These are phyloP conservation scores for Venturia canescens DNA, from an alignment of 1,140 invertebrate species.

Conservation along the genomic window DNA sequence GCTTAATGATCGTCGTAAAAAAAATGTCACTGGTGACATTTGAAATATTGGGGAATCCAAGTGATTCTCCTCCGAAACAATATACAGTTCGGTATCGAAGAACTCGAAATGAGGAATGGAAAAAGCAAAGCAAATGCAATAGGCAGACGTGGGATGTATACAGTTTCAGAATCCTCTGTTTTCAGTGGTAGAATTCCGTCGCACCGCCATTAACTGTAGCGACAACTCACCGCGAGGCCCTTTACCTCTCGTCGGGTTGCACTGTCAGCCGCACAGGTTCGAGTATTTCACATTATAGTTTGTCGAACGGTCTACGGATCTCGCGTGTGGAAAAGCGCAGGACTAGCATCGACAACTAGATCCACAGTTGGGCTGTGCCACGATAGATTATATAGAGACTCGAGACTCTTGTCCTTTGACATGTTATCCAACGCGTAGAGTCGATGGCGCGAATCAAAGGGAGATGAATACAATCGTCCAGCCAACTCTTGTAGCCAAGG, in stretches of 20 bases:
- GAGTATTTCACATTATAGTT: conserved; percentile 48
- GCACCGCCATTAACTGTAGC: conserved; percentile 1
- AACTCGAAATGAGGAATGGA: neutral
- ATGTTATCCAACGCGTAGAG: conserved; percentile 1
- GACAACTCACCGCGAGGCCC: neutral
- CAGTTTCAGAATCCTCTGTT: conserved; percentile 6
- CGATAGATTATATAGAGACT: neutral
- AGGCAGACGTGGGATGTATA: neutral
- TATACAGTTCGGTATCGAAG: no score
- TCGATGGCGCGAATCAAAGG: conserved; percentile 31
- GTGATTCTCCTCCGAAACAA: no score
- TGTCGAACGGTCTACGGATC: neutral
- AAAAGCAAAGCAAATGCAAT: neutral
- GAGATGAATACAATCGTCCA: conserved; percentile 7
- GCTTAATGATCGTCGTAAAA: no score
- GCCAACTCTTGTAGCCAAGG: neutral
- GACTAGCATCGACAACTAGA: neutral
- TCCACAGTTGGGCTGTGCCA: neutral
- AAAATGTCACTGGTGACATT: no score
- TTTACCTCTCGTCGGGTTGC: conserved; percentile 26
- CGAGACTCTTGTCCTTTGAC: conserved; percentile 30
- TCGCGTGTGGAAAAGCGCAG: no score
- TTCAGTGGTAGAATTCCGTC: conserved; percentile 28
- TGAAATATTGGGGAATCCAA: no score
- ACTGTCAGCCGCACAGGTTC: conserved; percentile 21